Evolutionary conservation across 1,140 invertebrate genomes (phyloP).

Genomic region (Thrips palmi): DNA sequence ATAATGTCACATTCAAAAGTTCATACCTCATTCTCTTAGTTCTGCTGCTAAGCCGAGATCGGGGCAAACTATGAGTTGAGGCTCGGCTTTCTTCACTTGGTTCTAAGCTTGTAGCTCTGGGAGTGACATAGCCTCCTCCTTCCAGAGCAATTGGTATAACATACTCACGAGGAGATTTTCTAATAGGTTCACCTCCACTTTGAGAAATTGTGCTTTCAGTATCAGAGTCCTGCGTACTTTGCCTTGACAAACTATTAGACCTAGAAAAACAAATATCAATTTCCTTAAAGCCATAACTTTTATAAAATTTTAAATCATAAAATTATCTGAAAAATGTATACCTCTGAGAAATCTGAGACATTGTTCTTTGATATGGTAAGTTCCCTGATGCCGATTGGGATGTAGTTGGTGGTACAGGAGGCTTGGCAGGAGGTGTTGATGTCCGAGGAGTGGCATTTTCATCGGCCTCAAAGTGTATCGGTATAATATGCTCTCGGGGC

Average conservation of each 20-base stretch:
- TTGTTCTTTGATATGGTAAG: slow-evolving; percentile 8
- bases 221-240: slow-evolving; percentile 48
- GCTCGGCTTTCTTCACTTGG: no score
- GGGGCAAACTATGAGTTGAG: slow-evolving; percentile 23
- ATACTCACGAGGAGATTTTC: slow-evolving; percentile 72
- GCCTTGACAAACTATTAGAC: slow-evolving; percentile 32
- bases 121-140: slow-evolving; percentile 68
- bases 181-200: slow-evolving; percentile 42
- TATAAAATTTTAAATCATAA: background rate
- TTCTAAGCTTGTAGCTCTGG: slow-evolving; percentile 51
- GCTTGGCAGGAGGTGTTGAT: slow-evolving; percentile 25
- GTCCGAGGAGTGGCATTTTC: no score
- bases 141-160: slow-evolving; percentile 83
- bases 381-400: slow-evolving; percentile 6
- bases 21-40: slow-evolving; percentile 30
- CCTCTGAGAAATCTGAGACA: slow-evolving; percentile 14
- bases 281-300: background rate
- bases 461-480: slow-evolving; percentile 27
- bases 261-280: slow-evolving; percentile 9
- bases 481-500: slow-evolving; percentile 34
- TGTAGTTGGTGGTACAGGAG: slow-evolving; percentile 23
- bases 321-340: slow-evolving; percentile 1
- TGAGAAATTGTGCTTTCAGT: slow-evolving; percentile 30
- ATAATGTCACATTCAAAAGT: no score
- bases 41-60: slow-evolving; percentile 14